These are phyloP conservation scores for Delphinus delphis DNA, from an alignment of 2,113 vertebrate species.

Conservation along the genomic window DNA sequence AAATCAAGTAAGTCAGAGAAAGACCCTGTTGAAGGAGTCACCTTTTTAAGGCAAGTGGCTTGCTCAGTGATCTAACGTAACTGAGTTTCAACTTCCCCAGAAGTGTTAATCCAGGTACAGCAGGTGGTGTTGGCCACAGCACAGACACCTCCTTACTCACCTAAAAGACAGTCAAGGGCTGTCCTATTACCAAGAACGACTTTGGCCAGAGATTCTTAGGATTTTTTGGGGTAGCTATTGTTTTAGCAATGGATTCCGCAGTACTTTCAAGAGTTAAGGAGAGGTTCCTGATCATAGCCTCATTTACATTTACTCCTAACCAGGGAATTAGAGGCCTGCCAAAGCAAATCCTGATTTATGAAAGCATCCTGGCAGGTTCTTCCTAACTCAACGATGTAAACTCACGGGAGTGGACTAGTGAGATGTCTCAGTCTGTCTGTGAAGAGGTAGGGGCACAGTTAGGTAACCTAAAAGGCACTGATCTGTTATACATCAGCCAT, in stretches of 20 bases:
- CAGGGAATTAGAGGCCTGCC: not conserved
- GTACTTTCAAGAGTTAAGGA: not conserved
- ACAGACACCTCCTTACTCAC: not conserved
- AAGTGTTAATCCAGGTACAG: not conserved
- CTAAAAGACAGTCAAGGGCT: not conserved
- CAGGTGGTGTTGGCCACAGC: not conserved
- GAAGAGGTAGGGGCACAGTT: not conserved
- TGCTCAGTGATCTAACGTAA: not conserved
- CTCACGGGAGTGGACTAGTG: not conserved
- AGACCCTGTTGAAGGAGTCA: not conserved
- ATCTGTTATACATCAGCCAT: not conserved
- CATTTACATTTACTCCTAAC: not conserved
- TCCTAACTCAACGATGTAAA: not conserved
- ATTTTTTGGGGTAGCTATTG: not conserved
- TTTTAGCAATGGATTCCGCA: not conserved
- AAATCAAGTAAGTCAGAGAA: not conserved
- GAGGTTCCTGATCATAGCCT: not conserved
- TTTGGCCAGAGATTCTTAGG: not conserved
- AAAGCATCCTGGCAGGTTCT: not conserved
- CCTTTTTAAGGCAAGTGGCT: not conserved
- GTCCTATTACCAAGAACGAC: not conserved
- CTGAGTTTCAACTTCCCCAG: not conserved
- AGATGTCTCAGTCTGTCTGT: not conserved
- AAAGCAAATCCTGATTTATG: not conserved
- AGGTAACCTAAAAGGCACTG: not conserved